phyloP scores from a whole-genome alignment of 30 jellyfish, hydroid and myxozoan species.

The Phacellophora camtschatica region DNA sequence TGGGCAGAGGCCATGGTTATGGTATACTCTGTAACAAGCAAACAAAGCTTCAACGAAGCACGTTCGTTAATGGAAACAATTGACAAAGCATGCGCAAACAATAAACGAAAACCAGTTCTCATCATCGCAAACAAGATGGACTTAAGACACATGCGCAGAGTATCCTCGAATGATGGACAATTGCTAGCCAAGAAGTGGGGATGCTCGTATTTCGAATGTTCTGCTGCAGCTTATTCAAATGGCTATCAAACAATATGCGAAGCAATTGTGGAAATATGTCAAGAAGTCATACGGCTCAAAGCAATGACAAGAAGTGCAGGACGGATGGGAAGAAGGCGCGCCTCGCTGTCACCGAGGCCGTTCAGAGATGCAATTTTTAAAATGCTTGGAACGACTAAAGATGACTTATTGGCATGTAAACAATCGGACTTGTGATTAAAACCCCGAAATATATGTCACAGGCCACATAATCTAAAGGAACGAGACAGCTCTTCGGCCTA shows the following conservation, averaged over 20 bases:
- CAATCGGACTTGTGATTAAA: slow-evolving; percentile 30
- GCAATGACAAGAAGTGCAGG: slow-evolving; percentile 18
- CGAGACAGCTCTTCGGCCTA: too few species aligned
- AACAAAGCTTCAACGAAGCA: slow-evolving; percentile 48
- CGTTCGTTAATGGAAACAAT: slow-evolving; percentile 10
- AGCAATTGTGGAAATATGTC: slow-evolving; percentile 63
- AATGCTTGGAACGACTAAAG: slow-evolving; percentile 79
- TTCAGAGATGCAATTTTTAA: slow-evolving; percentile 76
- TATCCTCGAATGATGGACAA: slow-evolving; percentile 56
- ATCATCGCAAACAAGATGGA: slow-evolving; percentile 76
- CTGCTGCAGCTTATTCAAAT: slow-evolving; percentile 69
- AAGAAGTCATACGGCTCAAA: slow-evolving; percentile 38
- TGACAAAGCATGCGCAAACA: slow-evolving; percentile 4
- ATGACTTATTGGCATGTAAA: slow-evolving; percentile 55
- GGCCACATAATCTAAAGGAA: too few species aligned
- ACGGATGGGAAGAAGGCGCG: slow-evolving; percentile 61
- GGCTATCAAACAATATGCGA: slow-evolving; percentile 72
- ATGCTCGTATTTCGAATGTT: slow-evolving; percentile 71
- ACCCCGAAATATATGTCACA: too few species aligned
- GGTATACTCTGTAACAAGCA: slow-evolving; percentile 73
- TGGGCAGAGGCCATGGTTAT: slow-evolving; percentile 79
- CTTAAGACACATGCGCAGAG: slow-evolving; percentile 40
- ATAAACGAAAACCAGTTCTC: slow-evolving; percentile 58
- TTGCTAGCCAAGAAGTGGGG: slow-evolving; percentile 50
- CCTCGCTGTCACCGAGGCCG: slow-evolving; percentile 84